These are phyloP conservation scores for Platorchestia sp. DNA, from an alignment of 1,140 invertebrate genomes.

Conservation along the genomic window DNA sequence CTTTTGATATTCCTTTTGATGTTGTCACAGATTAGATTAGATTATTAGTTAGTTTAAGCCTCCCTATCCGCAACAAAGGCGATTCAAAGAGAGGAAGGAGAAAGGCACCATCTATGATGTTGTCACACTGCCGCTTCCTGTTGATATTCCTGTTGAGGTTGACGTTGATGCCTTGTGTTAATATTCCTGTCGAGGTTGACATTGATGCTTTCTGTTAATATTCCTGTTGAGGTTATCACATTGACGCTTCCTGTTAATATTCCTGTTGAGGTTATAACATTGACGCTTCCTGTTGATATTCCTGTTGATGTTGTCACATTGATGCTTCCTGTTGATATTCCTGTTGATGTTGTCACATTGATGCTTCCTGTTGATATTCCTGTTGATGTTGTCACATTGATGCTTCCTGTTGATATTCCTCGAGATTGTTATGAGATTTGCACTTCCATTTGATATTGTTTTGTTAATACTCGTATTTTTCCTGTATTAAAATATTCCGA, in stretches of 20 bases:
- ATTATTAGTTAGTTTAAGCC: too few relatives aligned
- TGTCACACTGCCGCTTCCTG: neutral
- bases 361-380: neutral
- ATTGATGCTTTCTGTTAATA: neutral
- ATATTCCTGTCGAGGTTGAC: neutral
- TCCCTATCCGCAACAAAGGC: too few relatives aligned
- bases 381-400: neutral
- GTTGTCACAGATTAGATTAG: neutral
- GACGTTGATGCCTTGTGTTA: neutral
- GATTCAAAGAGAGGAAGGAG: too few relatives aligned
- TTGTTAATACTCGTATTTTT: too few relatives aligned
- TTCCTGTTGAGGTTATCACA: too few relatives aligned
- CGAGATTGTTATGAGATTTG: too few relatives aligned
- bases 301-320: neutral
- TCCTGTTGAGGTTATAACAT: neutral
- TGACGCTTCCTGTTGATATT: neutral
- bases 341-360: neutral
- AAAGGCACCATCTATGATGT: too few relatives aligned
- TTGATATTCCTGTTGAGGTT: neutral
- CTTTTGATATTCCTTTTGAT: neutral
- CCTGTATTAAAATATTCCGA: too few relatives aligned
- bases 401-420: neutral
- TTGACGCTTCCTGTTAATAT: neutral
- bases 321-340: neutral
- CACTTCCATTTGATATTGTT: too few relatives aligned